Evolutionary conservation across 1,140 invertebrate species (phyloP).

Genomic region (Neodiprion pinetum): DNA sequence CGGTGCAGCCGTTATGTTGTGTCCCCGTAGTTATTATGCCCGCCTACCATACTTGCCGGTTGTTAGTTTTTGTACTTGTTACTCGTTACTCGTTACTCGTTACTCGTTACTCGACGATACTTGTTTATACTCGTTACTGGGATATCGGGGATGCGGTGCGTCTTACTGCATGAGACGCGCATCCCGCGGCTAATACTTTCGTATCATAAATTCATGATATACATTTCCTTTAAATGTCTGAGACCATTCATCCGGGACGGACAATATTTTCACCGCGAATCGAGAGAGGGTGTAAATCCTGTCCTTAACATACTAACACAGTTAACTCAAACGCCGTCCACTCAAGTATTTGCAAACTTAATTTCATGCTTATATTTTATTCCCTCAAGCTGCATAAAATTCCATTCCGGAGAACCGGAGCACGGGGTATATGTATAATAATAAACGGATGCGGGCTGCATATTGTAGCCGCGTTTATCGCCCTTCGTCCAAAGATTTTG

Average conservation of each 20-base stretch:
- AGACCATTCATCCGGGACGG: not conserved
- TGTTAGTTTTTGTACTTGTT: not conserved
- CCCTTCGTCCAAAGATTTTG: not conserved
- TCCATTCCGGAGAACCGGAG: too few relatives aligned
- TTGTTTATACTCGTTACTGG: not conserved
- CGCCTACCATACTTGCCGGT: not conserved
- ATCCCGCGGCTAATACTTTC: not conserved
- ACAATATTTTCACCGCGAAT: not conserved
- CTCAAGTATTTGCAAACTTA: not conserved
- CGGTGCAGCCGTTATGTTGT: not conserved
- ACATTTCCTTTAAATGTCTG: not conserved
- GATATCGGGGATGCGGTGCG: too few relatives aligned
- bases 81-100: not conserved
- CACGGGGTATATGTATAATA: not conserved
- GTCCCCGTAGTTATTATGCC: too few relatives aligned
- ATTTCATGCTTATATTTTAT: not conserved
- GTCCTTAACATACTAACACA: conserved; percentile 1
- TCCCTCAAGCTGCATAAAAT: too few relatives aligned
- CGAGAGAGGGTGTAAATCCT: not conserved
- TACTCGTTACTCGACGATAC: not conserved
- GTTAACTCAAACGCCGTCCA: not conserved
- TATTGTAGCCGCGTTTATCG: not conserved
- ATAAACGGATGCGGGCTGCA: not conserved
- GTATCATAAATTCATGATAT: conserved; percentile 1
- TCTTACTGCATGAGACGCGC: too few relatives aligned